Percentiles rank a stretch among this genome's conserved stretches.
These are phyloP conservation scores for Zenarchopterus dispar DNA, from an alignment of 2,797 vertebrate genomes.

Conservation along the genomic window DNA sequence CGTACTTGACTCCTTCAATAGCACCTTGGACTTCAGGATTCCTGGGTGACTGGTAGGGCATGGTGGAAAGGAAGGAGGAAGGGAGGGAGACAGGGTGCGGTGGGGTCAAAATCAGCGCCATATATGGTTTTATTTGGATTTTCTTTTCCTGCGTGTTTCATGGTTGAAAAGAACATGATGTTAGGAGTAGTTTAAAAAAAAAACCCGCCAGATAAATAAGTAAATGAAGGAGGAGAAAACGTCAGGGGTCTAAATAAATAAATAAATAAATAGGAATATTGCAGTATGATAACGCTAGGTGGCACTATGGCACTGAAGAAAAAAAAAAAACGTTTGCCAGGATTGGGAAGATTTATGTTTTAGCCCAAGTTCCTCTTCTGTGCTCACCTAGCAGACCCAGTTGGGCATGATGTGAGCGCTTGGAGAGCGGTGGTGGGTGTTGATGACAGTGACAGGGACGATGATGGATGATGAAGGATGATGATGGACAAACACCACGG, in stretches of 20 bases:
- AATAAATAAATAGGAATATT: neutral
- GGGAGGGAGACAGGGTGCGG: no score
- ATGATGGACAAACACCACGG: slow-evolving; percentile 99
- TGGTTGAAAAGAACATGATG: slow-evolving; percentile 95
- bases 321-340: neutral
- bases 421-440: slow-evolving; percentile 95
- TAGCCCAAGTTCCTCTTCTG: neutral
- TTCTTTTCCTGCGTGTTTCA: slow-evolving; percentile 91
- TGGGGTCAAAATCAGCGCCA: slow-evolving; percentile 90
- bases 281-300: slow-evolving; percentile 53
- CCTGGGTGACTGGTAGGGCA: slow-evolving; percentile 91
- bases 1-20: slow-evolving; percentile 96
- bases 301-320: slow-evolving; percentile 44
- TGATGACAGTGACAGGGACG: slow-evolving; percentile 97
- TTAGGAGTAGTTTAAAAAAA: slow-evolving; percentile 94
- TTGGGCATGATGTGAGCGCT: slow-evolving; percentile 94
- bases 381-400: slow-evolving; percentile 92
- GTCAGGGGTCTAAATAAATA: neutral
- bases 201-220: slow-evolving; percentile 79
- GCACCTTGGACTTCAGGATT: slow-evolving; percentile 94
- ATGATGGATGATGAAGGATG: slow-evolving; percentile 98
- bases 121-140: slow-evolving; percentile 87
- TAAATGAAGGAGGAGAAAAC: neutral
- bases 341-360: neutral
- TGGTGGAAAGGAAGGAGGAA: no score